Base-by-base conservation (phyloP, 2,113 vertebrate genomes). In the Eira barbara region DNA sequence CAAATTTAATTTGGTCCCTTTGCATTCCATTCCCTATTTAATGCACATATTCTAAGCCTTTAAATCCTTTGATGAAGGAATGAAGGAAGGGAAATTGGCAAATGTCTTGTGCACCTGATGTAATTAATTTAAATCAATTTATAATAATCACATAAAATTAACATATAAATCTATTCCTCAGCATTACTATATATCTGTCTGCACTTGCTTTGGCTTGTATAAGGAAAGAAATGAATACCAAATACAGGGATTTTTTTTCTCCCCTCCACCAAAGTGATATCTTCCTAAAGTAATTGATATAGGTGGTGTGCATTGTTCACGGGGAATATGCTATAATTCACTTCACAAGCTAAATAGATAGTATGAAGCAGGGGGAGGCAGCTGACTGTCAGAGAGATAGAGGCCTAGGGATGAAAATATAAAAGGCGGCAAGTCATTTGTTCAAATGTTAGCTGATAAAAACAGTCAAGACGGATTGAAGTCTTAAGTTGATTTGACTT, bases 401-500 rank as follows among this genome's bases (percentile, higher is more conserved):
- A 98, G 96, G 92, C 92, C 95, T 98, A 96, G 93, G 95, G 98
- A 99, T 98, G 98, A 98, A 98, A 98, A 98, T 98, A 98, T 97
- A 98, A 98, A 98, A 98, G 74, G 97, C 98, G 97, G 96, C 96
- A 97, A 98, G 97, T 98, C 98, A 98, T 98, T 98, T 98, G 97
- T 99, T 34, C 94, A 98, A 98, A 99, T 95, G 97, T 96, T 98
- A 96, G 87, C 98, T 98, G 98, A 99, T 98, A 99, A 98, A 99
- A 98, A 94, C 98, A 96, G 90, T 97, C 97, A 98, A 98, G 98
- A 96, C 91, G 97, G 98, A 99, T 98, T 98, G 98, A 98, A 98
- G 98, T 98, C 97, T 97, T 98, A 97, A 98, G 97, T 98, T 98
- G 96, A 97, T 99, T 98, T 99, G 98, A 98, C 98, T 98, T 99